Evolutionary conservation across 2,888 invertebrate genomes (phyloP), one percentile per base, ranked within the genome.

Genomic region (Caenorhabditis imperialis): DNA sequence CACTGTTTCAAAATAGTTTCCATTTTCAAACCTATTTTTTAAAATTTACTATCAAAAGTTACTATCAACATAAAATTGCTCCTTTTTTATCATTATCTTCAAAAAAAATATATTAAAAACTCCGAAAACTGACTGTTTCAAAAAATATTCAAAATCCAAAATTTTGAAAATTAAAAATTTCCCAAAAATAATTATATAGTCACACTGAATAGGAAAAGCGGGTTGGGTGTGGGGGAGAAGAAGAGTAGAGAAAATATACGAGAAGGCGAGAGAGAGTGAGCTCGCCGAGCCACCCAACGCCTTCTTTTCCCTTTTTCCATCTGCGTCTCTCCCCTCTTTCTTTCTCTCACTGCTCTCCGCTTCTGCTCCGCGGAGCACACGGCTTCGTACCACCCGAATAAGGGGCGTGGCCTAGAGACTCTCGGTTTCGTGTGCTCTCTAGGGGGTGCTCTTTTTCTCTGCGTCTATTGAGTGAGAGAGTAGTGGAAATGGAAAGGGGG

Each of bases 361-460:
- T n/a, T n/a, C n/a, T n/a, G n/a, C n/a, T n/a, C n/a, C n/a, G n/a
- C n/a, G n/a, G n/a, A n/a, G n/a, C n/a, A 45, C 51, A 53, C 61
- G 44, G 62, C 51, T 40, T 53, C 62, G 62, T 62, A 62, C 62
- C 62, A 62, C 62, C 62, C 62, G 44, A 62, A 53, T 45, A 53
- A 45, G 35, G 23, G 53, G 62, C 53, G 37, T 51, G 25, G 44
- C 42, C 50, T 51, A 35, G 40, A 20, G 40, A 42, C 53, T 45
- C 53, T 53, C n/a, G n/a, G n/a, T n/a, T n/a, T n/a, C n/a, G n/a
- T n/a, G n/a, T n/a, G n/a, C n/a, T n/a, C n/a, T n/a, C n/a, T n/a
- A n/a, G n/a, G n/a, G n/a, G n/a, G n/a, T n/a, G n/a, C n/a, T n/a
- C n/a, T n/a, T n/a, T n/a, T n/a, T n/a, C n/a, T n/a, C n/a, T n/a